These are phyloP conservation scores for Serranus cabrilla DNA, from an alignment of 2,797 vertebrate species.

Conservation along the genomic window DNA sequence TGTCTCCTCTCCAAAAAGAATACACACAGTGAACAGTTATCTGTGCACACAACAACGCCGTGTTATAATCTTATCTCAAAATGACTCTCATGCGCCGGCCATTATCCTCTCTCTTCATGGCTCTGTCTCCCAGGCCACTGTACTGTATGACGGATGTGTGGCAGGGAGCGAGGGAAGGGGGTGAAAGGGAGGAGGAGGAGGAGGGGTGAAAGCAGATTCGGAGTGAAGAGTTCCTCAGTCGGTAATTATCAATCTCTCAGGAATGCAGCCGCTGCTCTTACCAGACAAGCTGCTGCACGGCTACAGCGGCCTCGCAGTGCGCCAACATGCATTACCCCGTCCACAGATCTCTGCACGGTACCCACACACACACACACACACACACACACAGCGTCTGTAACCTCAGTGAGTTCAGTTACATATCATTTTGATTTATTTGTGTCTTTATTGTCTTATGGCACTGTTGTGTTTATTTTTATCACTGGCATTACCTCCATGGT, in stretches of 20 bases:
- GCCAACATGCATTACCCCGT: slow-evolving; percentile 44
- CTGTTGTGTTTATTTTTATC: slow-evolving; percentile 68
- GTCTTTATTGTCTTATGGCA: slow-evolving; percentile 44
- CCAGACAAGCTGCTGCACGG: slow-evolving; percentile 84
- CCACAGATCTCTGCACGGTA: slow-evolving; percentile 39
- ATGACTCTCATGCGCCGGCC: slow-evolving; percentile 68
- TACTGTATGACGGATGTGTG: slow-evolving; percentile 45
- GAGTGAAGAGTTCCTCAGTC: slow-evolving; percentile 75
- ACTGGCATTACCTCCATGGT: slow-evolving; percentile 54
- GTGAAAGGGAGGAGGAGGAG: slow-evolving; percentile 27
- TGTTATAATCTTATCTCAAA: slow-evolving; percentile 70
- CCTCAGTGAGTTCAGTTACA: slow-evolving; percentile 36
- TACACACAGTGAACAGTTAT: slow-evolving; percentile 44
- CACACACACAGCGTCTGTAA: slow-evolving; percentile 4
- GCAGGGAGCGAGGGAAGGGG: slow-evolving; percentile 2
- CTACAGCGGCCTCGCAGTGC: slow-evolving; percentile 54
- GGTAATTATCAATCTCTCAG: slow-evolving; percentile 86
- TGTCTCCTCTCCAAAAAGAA: slow-evolving; percentile 15
- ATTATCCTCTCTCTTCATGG: slow-evolving; percentile 62
- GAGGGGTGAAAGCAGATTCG: slow-evolving; percentile 64
- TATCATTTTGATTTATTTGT: slow-evolving; percentile 50
- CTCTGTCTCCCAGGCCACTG: slow-evolving; percentile 45
- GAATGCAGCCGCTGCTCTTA: slow-evolving; percentile 82
- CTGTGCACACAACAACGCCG: slow-evolving; percentile 34
- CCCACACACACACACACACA: slow-evolving; percentile 13